Evolutionary conservation across 2,113 vertebrate genomes (phyloP).

Genomic region (Myiozetetes cayanensis): DNA sequence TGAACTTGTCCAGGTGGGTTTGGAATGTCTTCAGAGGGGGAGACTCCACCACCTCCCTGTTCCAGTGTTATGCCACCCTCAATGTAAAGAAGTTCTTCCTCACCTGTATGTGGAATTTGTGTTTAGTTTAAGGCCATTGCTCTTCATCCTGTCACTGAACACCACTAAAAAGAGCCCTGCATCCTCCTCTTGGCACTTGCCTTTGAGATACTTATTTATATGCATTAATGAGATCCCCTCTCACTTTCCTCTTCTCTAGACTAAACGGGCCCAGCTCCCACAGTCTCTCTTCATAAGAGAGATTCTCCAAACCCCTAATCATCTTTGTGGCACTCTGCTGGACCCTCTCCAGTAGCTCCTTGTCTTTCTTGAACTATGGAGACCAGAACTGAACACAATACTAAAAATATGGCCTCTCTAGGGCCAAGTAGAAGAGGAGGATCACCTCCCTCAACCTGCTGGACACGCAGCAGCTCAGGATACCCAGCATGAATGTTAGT

Average conservation of each 20-base stretch:
- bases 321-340: neutral
- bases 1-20: neutral
- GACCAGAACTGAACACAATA: neutral
- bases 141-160: rapidly evolving
- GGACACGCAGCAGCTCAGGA: neutral
- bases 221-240: neutral
- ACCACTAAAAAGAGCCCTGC: neutral
- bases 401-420: neutral
- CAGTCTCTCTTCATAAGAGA: neutral
- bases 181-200: rapidly evolving
- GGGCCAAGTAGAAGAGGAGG: neutral
- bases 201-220: neutral
- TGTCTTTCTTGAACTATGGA: neutral
- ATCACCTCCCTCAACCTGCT: neutral
- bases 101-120: neutral
- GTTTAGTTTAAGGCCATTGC: neutral
- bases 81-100: neutral
- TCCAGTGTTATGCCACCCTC: neutral
- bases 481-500: neutral
- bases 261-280: neutral
- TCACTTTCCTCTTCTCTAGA: neutral
- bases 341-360: neutral
- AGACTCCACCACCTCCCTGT: neutral
- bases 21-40: neutral
- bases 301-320: neutral